Evolutionary conservation across 2,888 invertebrate genomes (phyloP), one percentile per base, ranked within the genome.

Genomic region (Dinocampus coccinellae): DNA sequence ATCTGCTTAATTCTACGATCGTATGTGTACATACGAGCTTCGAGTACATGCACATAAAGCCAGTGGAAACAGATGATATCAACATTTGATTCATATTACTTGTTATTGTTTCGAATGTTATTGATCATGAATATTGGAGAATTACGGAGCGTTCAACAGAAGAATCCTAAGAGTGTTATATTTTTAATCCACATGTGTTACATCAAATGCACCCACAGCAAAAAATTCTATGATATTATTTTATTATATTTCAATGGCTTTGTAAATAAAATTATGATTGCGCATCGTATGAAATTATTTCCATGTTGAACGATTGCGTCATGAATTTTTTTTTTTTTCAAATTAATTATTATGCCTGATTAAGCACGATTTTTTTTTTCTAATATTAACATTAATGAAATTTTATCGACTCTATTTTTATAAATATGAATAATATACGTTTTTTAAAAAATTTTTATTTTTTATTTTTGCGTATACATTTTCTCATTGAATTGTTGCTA

Each of bases 51-150:
- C 26, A 22, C 11, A 24, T 3, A 26, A 1, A 55, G 26, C 24
- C 55, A 55, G n/a, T 26, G 55, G 55, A 55, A 24, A 26, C 55
- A 24, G 55, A 26, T 55, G 26, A 55, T 55, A 34, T 20, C 33
- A 29, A 9, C 9, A 16, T 29, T 58, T 33, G 58, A 58, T 58
- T n/a, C n/a, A 58, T 58, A n/a, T n/a, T 34, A 34, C 16, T 33
- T 33, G 16, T 33, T 29, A 33, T 29, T 33, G 33, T 58, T 34
- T 16, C 10, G 55, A 26, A 55, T 16, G 16, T 11, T 4, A 26
- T 26, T 3, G 13, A 26, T 11, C 24, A 55, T 55, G 11, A 55
- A 24, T 55, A 24, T 55, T 24, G 22, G 55, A n/a, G 26, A 55
- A 55, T 55, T 26, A 7, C 2, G 3, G 11, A 34, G 34, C 33